Evolutionary conservation across 2,888 invertebrate genomes (phyloP).

Genomic region (Tholera decimalis): DNA sequence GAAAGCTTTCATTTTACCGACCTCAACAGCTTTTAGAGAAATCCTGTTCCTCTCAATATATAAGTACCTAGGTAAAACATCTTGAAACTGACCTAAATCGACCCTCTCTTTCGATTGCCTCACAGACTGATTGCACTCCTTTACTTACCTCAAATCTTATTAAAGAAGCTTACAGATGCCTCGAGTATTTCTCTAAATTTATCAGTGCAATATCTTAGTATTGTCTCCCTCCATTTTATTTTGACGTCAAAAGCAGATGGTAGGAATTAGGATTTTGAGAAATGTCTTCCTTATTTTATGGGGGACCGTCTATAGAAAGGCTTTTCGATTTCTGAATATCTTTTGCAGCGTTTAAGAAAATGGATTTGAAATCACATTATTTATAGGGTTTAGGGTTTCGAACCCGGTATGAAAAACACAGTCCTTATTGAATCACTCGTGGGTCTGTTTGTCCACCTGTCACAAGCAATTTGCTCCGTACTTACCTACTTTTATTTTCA

Average conservation of each 20-base stretch:
- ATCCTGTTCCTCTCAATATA: slow-evolving; percentile 50
- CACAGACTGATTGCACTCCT: slow-evolving; percentile 69
- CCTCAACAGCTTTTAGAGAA: slow-evolving; percentile 44
- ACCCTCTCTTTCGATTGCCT: slow-evolving; percentile 60
- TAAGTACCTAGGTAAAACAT: slow-evolving; percentile 59
- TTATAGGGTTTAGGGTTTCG: not conserved
- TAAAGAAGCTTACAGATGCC: slow-evolving; percentile 70
- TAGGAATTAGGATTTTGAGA: slow-evolving; percentile 53
- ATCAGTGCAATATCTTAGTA: slow-evolving; percentile 63
- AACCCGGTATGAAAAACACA: too few species aligned
- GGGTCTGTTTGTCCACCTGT: too few species aligned
- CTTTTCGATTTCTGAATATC: slow-evolving; percentile 26
- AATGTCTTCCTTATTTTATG: slow-evolving; percentile 34
- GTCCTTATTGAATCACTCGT: too few species aligned
- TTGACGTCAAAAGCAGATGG: slow-evolving; percentile 56
- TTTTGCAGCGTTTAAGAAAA: slow-evolving; percentile 10
- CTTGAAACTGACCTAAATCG: slow-evolving; percentile 48
- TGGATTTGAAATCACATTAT: not conserved
- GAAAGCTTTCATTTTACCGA: slow-evolving; percentile 40
- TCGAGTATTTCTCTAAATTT: slow-evolving; percentile 68
- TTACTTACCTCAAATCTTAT: slow-evolving; percentile 67
- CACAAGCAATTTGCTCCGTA: too few species aligned
- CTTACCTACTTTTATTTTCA: too few species aligned
- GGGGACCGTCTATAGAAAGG: slow-evolving; percentile 17
- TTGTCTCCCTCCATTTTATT: slow-evolving; percentile 44